phyloP scores from a whole-genome alignment of 2,797 vertebrate genomes.

The Bradypus variegatus region DNA sequence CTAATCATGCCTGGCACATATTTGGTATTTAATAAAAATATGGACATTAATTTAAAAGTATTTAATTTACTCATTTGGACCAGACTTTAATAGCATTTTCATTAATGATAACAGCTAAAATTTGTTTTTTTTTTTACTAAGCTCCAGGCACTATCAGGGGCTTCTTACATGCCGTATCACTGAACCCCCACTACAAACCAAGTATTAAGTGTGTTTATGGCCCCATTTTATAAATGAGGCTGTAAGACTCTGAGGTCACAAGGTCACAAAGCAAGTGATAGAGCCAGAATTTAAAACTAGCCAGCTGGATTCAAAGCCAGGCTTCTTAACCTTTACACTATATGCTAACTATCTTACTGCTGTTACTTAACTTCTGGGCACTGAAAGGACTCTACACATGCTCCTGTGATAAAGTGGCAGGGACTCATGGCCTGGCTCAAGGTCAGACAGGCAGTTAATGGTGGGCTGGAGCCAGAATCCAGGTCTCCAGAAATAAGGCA shows the following conservation, averaged over 20 bases:
- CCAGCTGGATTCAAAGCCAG: neutral
- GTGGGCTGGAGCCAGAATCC: neutral
- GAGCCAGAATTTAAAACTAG: neutral
- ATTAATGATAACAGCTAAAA: neutral
- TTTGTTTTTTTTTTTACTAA: neutral
- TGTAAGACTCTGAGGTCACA: neutral
- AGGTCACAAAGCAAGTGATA: neutral
- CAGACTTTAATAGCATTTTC: neutral
- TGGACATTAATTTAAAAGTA: neutral
- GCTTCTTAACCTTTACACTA: neutral
- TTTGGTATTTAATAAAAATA: conserved; percentile 22
- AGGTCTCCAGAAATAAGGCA: neutral
- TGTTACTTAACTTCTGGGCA: neutral
- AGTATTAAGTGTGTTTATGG: neutral
- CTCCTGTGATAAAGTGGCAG: neutral
- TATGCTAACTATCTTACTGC: neutral
- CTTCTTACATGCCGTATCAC: neutral
- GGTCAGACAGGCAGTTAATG: neutral
- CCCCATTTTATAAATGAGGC: neutral
- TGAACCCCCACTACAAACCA: neutral
- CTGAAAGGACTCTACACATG: neutral
- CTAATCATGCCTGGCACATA: neutral
- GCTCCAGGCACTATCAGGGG: neutral
- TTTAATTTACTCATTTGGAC: neutral
- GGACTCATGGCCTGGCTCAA: neutral